Percentiles rank a stretch among this genome's conserved stretches.
phyloP scores from a whole-genome alignment of 2,113 vertebrate genomes.

The Cygnus atratus region DNA sequence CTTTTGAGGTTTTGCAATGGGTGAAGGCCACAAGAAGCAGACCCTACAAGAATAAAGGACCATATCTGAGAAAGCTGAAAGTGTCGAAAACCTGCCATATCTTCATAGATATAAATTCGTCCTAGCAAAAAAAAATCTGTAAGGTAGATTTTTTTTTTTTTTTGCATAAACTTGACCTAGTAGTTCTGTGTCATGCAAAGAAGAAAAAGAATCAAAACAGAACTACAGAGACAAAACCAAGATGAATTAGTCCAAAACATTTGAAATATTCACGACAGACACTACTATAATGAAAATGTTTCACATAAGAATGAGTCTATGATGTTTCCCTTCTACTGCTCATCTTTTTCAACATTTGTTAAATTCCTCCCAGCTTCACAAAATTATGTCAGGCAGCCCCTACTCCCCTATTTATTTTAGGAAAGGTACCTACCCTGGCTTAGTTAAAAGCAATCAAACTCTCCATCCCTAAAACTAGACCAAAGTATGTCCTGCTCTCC shows the following conservation, averaged over 20 bases:
- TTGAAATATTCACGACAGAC: background rate
- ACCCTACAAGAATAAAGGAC: background rate
- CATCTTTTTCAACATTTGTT: background rate
- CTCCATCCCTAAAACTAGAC: background rate
- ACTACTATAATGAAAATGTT: background rate
- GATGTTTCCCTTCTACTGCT: background rate
- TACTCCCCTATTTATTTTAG: background rate
- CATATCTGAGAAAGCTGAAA: background rate
- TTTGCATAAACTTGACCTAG: background rate
- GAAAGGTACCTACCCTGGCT: background rate
- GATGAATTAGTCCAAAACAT: background rate
- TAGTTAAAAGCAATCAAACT: background rate
- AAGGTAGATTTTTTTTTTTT: background rate
- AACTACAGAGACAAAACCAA: background rate
- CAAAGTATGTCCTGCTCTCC: background rate
- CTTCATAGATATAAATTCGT: background rate
- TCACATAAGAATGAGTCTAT: background rate
- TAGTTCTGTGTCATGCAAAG: background rate
- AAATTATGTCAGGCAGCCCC: background rate
- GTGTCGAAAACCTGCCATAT: background rate
- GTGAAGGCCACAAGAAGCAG: background rate
- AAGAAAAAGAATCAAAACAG: background rate
- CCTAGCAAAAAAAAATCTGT: background rate
- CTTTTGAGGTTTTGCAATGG: background rate
- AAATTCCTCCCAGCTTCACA: background rate